Percentiles rank a stretch among this genome's conserved stretches.
Evolutionary conservation across 2,797 vertebrate species (phyloP).

Genomic region (Scarus forsteni): DNA sequence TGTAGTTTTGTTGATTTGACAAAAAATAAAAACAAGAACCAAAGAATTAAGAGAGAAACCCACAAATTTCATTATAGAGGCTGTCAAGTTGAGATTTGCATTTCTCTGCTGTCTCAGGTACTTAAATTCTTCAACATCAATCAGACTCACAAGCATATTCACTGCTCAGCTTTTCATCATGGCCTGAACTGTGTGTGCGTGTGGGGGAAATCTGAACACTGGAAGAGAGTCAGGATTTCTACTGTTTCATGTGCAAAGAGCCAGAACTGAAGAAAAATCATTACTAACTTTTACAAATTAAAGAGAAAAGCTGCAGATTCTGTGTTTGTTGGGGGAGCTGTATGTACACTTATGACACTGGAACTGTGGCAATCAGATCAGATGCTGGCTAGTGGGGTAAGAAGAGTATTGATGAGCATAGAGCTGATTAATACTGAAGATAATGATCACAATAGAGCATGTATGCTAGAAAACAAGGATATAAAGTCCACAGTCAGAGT

Average conservation of each 20-base stretch:
- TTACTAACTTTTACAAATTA: no score
- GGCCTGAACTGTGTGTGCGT: conserved; percentile 13
- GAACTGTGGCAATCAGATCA: no score
- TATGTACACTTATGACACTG: no score
- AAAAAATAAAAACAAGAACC: conserved; percentile 6
- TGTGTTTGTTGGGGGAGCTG: not conserved
- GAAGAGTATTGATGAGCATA: no score
- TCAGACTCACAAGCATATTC: conserved; percentile 32
- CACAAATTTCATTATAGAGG: conserved; percentile 30
- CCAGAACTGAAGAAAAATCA: not conserved
- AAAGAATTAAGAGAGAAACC: conserved; percentile 4
- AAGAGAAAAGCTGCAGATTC: not conserved
- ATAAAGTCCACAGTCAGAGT: no score
- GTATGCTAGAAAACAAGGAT: no score
- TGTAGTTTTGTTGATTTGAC: conserved; percentile 53
- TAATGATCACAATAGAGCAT: no score
- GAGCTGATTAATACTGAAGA: no score
- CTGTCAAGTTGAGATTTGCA: conserved; percentile 47
- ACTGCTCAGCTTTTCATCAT: conserved; percentile 33
- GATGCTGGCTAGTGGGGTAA: no score
- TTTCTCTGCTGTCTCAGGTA: conserved; percentile 40
- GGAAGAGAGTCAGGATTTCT: conserved; percentile 7
- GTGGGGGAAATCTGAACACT: conserved; percentile 1
- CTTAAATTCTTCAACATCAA: conserved; percentile 56
- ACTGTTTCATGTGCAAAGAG: not conserved